phyloP scores from a whole-genome alignment of 2,888 invertebrate species.

The Hemithea aestivaria region DNA sequence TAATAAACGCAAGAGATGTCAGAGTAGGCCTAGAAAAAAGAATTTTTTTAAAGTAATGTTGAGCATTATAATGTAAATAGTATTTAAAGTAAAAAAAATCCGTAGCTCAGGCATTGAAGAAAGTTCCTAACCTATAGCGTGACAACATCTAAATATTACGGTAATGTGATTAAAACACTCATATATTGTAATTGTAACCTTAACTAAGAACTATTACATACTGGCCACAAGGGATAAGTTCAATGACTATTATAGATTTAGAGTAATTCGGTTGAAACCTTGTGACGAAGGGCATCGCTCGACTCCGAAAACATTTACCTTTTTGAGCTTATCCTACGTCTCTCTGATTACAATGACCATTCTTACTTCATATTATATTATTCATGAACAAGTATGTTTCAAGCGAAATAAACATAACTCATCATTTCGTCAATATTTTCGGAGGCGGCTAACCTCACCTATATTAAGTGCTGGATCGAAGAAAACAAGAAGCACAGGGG shows the following conservation, averaged over 20 bases:
- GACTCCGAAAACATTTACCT: conserved; percentile 47
- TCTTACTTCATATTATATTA: conserved; percentile 3
- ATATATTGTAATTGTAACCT: conserved; percentile 30
- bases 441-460: conserved; percentile 41
- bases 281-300: conserved; percentile 38
- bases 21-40: too few relatives aligned
- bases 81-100: conserved; percentile 10
- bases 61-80: too few relatives aligned
- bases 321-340: conserved; percentile 3
- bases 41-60: too few relatives aligned
- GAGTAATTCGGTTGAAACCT: conserved; percentile 59
- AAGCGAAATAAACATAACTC: conserved; percentile 7
- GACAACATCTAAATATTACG: conserved; percentile 34
- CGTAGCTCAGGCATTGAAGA: conserved; percentile 13
- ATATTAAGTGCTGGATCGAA: conserved; percentile 51
- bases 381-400: too few relatives aligned
- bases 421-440: conserved; percentile 42
- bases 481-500: conserved; percentile 76
- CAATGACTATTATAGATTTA: conserved; percentile 40
- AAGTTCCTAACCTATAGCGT: conserved; percentile 28
- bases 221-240: conserved; percentile 40
- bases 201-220: conserved; percentile 42
- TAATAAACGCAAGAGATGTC: background rate
- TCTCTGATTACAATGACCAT: too few relatives aligned
- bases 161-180: conserved; percentile 44